Percentiles rank a stretch among this genome's conserved stretches.
phyloP scores from a whole-genome alignment of 2,888 invertebrate genomes.

The Nysson spinosus region DNA sequence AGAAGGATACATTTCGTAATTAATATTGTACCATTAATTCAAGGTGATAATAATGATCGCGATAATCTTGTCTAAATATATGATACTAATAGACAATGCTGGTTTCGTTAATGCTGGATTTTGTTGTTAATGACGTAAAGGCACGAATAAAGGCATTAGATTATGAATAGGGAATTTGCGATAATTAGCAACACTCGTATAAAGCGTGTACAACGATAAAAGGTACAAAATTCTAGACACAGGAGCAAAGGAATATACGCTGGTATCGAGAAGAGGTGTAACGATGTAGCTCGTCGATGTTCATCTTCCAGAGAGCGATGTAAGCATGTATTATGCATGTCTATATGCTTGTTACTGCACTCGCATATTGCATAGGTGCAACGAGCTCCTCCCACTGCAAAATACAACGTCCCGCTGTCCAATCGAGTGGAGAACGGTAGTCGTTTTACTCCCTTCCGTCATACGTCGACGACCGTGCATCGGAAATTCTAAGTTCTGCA shows the following conservation, averaged over 20 bases:
- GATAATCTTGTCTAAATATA: too few species aligned
- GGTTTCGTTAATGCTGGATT: too few species aligned
- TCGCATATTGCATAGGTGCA: constrained; percentile 35
- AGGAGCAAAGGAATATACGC: constrained; percentile 26
- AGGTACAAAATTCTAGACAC: constrained; percentile 16
- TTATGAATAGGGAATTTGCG: too few species aligned
- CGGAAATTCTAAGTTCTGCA: constrained; percentile 16
- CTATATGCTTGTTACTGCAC: constrained; percentile 16
- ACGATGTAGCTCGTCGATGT: constrained; percentile 46
- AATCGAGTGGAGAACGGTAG: constrained; percentile 56
- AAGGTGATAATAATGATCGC: too few species aligned
- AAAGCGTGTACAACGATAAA: too few species aligned
- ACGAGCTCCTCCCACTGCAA: constrained; percentile 71
- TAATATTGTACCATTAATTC: too few species aligned
- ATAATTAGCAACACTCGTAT: not conserved
- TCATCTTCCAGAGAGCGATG: constrained; percentile 57
- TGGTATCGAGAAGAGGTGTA: constrained; percentile 37
- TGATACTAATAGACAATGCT: too few species aligned
- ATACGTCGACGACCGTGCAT: constrained; percentile 23
- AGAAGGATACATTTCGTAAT: too few species aligned
- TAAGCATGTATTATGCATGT: constrained; percentile 50
- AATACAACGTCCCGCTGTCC: constrained; percentile 61
- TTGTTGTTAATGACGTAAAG: too few species aligned
- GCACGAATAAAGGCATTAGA: too few species aligned
- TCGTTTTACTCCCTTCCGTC: constrained; percentile 39